A percentile compares a stretch with the other conserved stretches of the same genome.
Evolutionary conservation across 2,113 vertebrate genomes (phyloP).

Genomic region (Cathartes aura): DNA sequence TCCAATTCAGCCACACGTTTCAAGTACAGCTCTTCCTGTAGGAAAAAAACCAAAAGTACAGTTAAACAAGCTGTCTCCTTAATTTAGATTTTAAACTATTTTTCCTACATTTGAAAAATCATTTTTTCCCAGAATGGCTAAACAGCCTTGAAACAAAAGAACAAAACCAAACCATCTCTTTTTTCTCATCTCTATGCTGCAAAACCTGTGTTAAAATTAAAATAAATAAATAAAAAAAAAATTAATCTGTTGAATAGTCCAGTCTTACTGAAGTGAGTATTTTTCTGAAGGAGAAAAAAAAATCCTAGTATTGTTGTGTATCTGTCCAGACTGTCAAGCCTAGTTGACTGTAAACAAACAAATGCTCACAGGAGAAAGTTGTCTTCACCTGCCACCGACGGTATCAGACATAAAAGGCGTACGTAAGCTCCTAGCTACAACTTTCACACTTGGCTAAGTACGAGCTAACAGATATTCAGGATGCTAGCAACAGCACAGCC

Average conservation of each 20-base stretch:
- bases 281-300: background rate
- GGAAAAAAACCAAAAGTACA: background rate
- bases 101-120: background rate
- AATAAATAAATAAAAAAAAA: background rate
- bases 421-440: accelerated
- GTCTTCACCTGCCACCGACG: background rate
- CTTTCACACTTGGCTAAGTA: background rate
- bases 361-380: background rate
- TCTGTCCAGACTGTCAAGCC: background rate
- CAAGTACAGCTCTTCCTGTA: slow-evolving; percentile 93
- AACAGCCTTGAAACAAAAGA: background rate
- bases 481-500: background rate
- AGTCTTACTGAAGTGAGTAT: background rate
- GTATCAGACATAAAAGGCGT: background rate
- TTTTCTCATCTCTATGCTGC: background rate
- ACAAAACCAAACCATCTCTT: background rate
- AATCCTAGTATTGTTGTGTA: too few relatives aligned
- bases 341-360: background rate
- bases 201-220: background rate
- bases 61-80: background rate
- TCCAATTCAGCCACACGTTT: slow-evolving; percentile 91
- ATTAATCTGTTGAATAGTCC: background rate
- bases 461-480: accelerated
- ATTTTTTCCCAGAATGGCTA: background rate
- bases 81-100: background rate